Evolutionary conservation across 2,888 invertebrate species (phyloP).

Genomic region (Halocaridina rubra): DNA sequence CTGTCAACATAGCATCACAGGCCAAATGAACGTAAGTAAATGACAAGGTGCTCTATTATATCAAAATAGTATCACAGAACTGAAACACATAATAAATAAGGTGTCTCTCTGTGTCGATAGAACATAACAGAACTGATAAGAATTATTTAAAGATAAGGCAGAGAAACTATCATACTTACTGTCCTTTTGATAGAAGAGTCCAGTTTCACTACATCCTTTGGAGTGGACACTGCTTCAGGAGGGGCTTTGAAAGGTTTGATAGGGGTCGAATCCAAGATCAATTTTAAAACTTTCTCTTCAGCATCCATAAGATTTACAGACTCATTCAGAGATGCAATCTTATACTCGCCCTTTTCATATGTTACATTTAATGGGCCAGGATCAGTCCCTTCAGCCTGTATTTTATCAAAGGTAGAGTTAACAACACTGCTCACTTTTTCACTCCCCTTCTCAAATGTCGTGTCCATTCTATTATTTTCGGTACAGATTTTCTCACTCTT

Average conservation of each 20-base stretch:
- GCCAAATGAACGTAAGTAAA: too few relatives aligned
- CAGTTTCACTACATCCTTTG: neutral
- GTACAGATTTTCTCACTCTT: neutral
- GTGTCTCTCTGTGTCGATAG: too few relatives aligned
- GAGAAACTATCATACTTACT: too few relatives aligned
- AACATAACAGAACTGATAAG: too few relatives aligned
- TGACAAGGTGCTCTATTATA: too few relatives aligned
- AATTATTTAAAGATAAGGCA: too few relatives aligned
- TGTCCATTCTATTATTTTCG: neutral
- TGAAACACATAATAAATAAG: too few relatives aligned
- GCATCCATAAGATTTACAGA: slow-evolving; percentile 40
- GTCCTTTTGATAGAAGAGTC: neutral
- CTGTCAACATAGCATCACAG: too few relatives aligned
- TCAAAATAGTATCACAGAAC: too few relatives aligned
- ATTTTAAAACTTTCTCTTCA: slow-evolving; percentile 18
- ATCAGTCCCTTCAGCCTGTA: neutral
- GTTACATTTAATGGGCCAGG: slow-evolving; percentile 28
- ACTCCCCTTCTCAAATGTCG: neutral
- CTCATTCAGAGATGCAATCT: slow-evolving; percentile 31
- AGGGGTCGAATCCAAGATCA: slow-evolving; percentile 42
- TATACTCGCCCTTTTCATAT: slow-evolving; percentile 31
- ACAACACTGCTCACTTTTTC: neutral
- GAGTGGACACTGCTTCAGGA: slow-evolving; percentile 23
- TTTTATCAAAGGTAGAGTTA: neutral
- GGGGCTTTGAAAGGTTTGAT: neutral